Evolutionary conservation across 2,888 invertebrate genomes (phyloP), one percentile per base, ranked within the genome.

Genomic region (Melanotus villosus): DNA sequence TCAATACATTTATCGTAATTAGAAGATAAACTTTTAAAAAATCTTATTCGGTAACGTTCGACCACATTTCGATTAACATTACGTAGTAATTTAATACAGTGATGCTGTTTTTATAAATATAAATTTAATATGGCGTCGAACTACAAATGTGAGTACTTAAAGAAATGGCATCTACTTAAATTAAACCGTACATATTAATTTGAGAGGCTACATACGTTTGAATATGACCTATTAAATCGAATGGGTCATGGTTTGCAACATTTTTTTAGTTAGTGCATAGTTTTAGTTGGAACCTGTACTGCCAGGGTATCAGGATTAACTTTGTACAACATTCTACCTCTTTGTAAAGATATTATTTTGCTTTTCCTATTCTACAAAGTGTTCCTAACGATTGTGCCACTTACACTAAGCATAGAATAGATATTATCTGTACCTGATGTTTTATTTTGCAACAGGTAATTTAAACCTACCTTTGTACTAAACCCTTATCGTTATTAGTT

Each of bases 121-220:
- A 47, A 45, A 70, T 71, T 73, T 66, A 73, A 75, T 70, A 74
- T 77, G 80, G 80, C 79, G 80, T 81, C 80, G 75, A 78, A 79
- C 76, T 81, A 81, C 79, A 80, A 50, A 73, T 57, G 63, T 69
- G 76, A 72, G 77, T 78, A 79, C 76, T 77, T 76, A 65, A 57
- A 50, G 78, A 78, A 74, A 76, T 77, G 79, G 76, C 80, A 80
- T 80, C 79, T 79, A 80, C 78, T 78, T 79, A 77, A 78, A 76
- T 78, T 38, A 2, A 19, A 41, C 77, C 75, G 77, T 36, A 38
- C 10, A 30, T 10, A 21, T 5, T 23, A 18, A 57, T 23, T 16
- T 1, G 21, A 38, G 43, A 43, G 26, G 58, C 43, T 58, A 57
- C 57, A 30, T 23, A 16, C 12, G 16, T 19, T 56, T 52, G 14